These are phyloP conservation scores for Emydocephalus ijimae DNA, from an alignment of 2,113 vertebrate species.

Conservation along the genomic window DNA sequence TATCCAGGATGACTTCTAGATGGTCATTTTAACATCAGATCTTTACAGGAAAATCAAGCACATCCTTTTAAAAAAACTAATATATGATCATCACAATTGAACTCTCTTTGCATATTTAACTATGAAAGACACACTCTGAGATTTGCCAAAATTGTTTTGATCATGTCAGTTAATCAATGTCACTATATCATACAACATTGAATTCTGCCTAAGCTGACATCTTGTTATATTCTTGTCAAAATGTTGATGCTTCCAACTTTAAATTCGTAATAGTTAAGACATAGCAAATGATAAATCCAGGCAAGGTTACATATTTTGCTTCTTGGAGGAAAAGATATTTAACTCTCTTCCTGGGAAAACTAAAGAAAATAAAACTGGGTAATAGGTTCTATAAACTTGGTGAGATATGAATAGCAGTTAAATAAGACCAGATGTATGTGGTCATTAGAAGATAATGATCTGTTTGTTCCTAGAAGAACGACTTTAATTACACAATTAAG, in stretches of 20 bases:
- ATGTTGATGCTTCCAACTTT: background rate
- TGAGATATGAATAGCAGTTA: slow-evolving; percentile 40
- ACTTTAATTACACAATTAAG: slow-evolving; percentile 60
- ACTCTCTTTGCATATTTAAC: background rate
- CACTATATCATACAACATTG: background rate
- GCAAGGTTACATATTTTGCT: background rate
- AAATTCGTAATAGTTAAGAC: background rate
- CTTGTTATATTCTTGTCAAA: background rate
- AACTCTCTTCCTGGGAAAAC: slow-evolving; percentile 37
- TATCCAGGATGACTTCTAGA: background rate
- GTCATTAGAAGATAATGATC: slow-evolving; percentile 51
- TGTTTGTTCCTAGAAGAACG: slow-evolving; percentile 45
- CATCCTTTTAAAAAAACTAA: background rate
- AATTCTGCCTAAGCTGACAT: background rate
- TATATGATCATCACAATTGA: background rate
- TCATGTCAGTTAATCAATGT: background rate
- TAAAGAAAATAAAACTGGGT: slow-evolving; percentile 17
- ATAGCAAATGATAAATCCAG: background rate
- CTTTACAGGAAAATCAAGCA: background rate
- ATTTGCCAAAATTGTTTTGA: background rate
- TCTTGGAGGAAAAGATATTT: background rate
- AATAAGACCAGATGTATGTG: slow-evolving; percentile 50
- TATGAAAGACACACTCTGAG: background rate
- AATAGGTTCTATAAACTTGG: slow-evolving; percentile 38
- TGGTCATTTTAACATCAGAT: background rate